Evolutionary conservation across 2,797 vertebrate species (phyloP), one percentile per base, ranked within the genome.

Genomic region (Pteropus rufus): DNA sequence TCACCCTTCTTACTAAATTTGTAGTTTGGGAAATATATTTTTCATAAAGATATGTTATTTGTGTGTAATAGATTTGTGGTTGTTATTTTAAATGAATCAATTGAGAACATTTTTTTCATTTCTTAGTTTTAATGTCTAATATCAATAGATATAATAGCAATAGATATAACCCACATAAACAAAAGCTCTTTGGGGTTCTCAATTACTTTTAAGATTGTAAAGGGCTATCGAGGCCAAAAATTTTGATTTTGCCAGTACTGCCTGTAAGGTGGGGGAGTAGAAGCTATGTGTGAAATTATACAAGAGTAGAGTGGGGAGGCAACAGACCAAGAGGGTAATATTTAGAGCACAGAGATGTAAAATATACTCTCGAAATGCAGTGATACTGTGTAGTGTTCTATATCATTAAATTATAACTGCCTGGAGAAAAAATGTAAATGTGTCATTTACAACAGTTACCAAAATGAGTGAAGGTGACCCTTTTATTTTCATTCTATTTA

Each of bases 401-500:
- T 36, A 36, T 29, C 81, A 70, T 83, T 73, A 58, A 46, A 70
- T 54, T 73, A 72, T 39, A 89, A 19, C 29, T 9, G 1, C 46
- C 65, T 80, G 72, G 26, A 91, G 29, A 36, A 86, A 72, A 86
- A 5, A 60, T 58, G 94, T 92, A 76, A 95, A 76, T 31, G 31
- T 80, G 34, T 18, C 65, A 89, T 52, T 93, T 90, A 5, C 3
- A 64, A 56, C 1, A 92, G 21, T 90, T 93, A 84, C 12, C 56
- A 56, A 93, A 79, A 72, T 44, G 56, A 97, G 15, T 34, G 24
- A 94, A 92, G 31, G 7, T 31, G 16, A 34, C 86, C 2, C 67
- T 56, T 87, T 83, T 85, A 88, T 21, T 96, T 95, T 93, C 60
- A 39, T 15, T 67, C 36, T 73, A 56, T 75, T 93, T 91, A 81